A percentile compares a stretch with the other conserved stretches of the same genome.
These are phyloP conservation scores for Tipula vernalis DNA, from an alignment of 2,888 invertebrate species.

Conservation along the genomic window DNA sequence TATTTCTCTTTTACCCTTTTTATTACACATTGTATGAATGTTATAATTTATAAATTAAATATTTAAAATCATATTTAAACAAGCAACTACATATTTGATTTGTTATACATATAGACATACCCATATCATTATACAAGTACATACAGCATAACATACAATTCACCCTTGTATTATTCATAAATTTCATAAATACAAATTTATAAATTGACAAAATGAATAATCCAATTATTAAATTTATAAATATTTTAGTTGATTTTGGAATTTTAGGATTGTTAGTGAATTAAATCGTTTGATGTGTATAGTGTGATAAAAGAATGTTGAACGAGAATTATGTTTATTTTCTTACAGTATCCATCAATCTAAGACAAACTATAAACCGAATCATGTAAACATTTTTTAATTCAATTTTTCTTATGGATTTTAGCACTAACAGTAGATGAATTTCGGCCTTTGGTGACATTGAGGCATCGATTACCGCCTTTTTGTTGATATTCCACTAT, in stretches of 20 bases:
- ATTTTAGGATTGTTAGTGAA: background rate
- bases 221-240: background rate
- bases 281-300: background rate
- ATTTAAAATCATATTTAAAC: background rate
- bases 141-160: background rate
- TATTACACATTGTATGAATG: background rate
- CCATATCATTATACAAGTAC: background rate
- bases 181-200: background rate
- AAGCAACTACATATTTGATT: background rate
- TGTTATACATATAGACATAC: background rate
- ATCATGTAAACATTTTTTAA: too few relatives aligned
- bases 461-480: too few relatives aligned
- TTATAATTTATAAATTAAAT: background rate
- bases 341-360: background rate
- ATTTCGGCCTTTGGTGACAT: too few relatives aligned
- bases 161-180: background rate
- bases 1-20: background rate
- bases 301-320: background rate
- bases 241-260: background rate
- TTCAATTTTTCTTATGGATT: too few relatives aligned
- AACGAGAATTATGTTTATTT: background rate
- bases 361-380: too few relatives aligned
- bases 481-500: too few relatives aligned
- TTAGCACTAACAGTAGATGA: too few relatives aligned
- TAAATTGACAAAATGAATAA: background rate